These are phyloP conservation scores for Parotocinclus haroldoi DNA, from an alignment of 2,797 vertebrate species.

Conservation along the genomic window DNA sequence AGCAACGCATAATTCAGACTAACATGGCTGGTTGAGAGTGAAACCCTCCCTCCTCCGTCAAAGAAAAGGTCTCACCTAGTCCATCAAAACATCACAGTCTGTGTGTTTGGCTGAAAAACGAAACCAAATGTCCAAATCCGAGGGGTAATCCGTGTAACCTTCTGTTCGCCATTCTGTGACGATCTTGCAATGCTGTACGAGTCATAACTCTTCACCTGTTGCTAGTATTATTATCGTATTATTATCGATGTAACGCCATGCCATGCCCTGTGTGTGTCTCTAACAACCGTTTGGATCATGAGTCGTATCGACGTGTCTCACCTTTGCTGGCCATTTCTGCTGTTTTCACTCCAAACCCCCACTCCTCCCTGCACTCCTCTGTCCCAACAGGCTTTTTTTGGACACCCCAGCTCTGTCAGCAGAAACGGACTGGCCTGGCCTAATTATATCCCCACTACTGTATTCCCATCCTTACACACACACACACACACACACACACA, in stretches of 20 bases:
- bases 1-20: slow-evolving; percentile 14
- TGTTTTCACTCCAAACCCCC: slow-evolving; percentile 45
- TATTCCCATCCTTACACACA: slow-evolving; percentile 63
- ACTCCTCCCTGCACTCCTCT: slow-evolving; percentile 55
- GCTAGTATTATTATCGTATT: slow-evolving; percentile 2
- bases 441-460: slow-evolving; percentile 77
- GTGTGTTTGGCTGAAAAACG: slow-evolving; percentile 26
- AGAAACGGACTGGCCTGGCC: slow-evolving; percentile 68
- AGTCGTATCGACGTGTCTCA: slow-evolving; percentile 57
- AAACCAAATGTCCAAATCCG: slow-evolving; percentile 16
- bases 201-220: slow-evolving; percentile 17
- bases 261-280: slow-evolving; percentile 6
- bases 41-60: slow-evolving; percentile 29
- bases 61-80: slow-evolving; percentile 46
- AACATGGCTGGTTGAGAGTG: slow-evolving; percentile 44
- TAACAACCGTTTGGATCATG: slow-evolving; percentile 6
- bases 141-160: slow-evolving; percentile 26
- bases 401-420: slow-evolving; percentile 70
- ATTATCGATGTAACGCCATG: neutral
- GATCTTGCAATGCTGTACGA: slow-evolving; percentile 24
- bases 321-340: slow-evolving; percentile 77
- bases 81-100: slow-evolving; percentile 17
- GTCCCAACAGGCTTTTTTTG: slow-evolving; percentile 73
- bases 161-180: slow-evolving; percentile 19
- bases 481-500: slow-evolving; percentile 28